These are phyloP conservation scores for Ormyrus rosae DNA, from an alignment of 2,888 invertebrate genomes.

Conservation along the genomic window DNA sequence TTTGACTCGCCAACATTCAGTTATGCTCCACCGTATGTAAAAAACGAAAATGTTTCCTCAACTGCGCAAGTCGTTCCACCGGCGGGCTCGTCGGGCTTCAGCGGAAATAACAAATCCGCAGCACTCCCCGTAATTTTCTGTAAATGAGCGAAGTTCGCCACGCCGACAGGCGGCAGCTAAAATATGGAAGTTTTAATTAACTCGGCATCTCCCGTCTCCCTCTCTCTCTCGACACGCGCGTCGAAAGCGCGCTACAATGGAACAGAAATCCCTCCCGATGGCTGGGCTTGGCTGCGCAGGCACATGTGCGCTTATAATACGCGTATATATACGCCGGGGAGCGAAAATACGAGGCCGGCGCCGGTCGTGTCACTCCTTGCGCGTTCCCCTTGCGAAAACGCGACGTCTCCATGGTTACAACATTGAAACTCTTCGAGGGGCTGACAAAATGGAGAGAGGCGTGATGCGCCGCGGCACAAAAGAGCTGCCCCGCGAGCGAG, in stretches of 20 bases:
- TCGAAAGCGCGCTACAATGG: constrained; percentile 13
- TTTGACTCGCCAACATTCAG: too few species aligned
- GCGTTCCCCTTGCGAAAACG: constrained; percentile 70
- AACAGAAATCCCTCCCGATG: constrained; percentile 28
- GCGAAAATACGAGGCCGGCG: constrained; percentile 10
- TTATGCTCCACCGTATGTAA: too few species aligned
- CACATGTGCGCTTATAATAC: background rate
- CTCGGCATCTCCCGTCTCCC: constrained; percentile 25
- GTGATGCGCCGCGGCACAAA: constrained; percentile 62
- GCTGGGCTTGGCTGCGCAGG: background rate
- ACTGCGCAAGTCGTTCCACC: too few species aligned
- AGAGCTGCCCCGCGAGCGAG: constrained; percentile 24
- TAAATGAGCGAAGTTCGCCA: background rate
- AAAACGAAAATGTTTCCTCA: too few species aligned
- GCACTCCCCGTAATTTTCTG: background rate
- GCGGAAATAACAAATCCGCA: too few species aligned
- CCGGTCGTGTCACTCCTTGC: constrained; percentile 64
- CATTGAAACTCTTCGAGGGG: constrained; percentile 72
- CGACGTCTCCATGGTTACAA: constrained; percentile 75
- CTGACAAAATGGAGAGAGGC: constrained; percentile 75
- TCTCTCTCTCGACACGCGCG: background rate
- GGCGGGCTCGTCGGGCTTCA: too few species aligned
- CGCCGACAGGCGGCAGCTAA: background rate
- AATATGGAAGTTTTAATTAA: constrained; percentile 56
- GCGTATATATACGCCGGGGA: background rate